Evolutionary conservation across 1,140 invertebrate genomes (phyloP), one percentile per base, ranked within the genome.

Genomic region (Zaprionus vittiger): DNA sequence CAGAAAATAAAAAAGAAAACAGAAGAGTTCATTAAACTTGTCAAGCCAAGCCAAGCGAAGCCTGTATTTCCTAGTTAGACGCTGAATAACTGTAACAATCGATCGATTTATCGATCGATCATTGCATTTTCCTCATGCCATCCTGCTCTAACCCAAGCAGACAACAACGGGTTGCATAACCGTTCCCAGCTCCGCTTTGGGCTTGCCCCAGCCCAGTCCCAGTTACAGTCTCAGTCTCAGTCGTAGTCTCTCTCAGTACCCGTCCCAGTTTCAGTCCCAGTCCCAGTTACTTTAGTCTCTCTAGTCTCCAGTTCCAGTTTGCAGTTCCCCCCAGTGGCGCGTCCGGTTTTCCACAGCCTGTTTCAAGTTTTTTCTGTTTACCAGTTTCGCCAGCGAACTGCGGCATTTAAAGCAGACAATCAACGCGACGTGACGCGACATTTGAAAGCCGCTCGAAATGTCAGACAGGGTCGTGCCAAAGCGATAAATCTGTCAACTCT

Each of bases 51-150:
- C 26, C 17, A 55, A 54, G 31, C 17, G 14, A 38, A 57, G 71
- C 64, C 17, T 14, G 47, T 52, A 22, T 73, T 77, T 67, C 70
- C 74, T 59, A 62, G 67, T 83, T 70, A 78, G 77, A 83, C 70
- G 74, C 83, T 60, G 52, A 62, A 64, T 69, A 71, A 82, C 62
- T 63, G 68, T 73, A 82, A 79, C 75, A 59, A 57, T 71, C 52
- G 49, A 70, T 56, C 37, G 47, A 56, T 73, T 61, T 69, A 77
- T 77, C 49, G 63, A 75, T 56, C 66, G 54, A 54, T 73, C 41
- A 74, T 52, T 63, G 20, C 63, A 26, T 28, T 54, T 38, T 64
- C 20, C 14, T 34, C 14, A 49, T 55, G 47, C 47, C 56, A n/a
- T 72, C 44, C 37, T 52, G 61, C 55, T 56, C 34, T 28, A 17